Percentiles rank a stretch among this genome's conserved stretches.
phyloP scores from a whole-genome alignment of 2,797 vertebrate species.

The Sciurus carolinensis region DNA sequence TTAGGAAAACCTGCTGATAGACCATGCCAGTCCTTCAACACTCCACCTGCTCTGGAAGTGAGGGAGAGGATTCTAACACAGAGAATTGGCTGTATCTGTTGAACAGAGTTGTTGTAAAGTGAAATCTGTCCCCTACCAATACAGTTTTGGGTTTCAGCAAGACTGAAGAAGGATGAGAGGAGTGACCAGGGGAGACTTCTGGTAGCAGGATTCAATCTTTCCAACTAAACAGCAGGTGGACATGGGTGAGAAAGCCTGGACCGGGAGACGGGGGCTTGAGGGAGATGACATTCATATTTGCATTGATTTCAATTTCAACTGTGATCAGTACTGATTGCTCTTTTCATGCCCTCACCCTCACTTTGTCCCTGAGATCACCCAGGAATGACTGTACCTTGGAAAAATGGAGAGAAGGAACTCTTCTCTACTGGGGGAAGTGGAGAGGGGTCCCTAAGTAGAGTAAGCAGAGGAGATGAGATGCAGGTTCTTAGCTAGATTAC shows the following conservation, averaged over 20 bases:
- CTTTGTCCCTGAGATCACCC: neutral
- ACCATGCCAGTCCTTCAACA: fast-evolving
- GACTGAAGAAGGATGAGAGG: neutral
- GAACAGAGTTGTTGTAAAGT: neutral
- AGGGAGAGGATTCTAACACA: neutral
- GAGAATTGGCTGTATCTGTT: neutral
- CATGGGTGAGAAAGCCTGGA: neutral
- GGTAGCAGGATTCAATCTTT: neutral
- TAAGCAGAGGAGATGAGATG: neutral
- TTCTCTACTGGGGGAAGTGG: neutral
- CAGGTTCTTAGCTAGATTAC: neutral
- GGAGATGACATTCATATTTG: fast-evolving
- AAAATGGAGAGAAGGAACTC: neutral
- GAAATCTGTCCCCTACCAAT: neutral
- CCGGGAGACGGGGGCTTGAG: neutral
- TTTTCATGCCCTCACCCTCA: neutral
- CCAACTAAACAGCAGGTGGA: neutral
- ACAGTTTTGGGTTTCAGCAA: neutral
- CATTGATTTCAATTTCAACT: neutral
- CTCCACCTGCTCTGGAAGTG: neutral
- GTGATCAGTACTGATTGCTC: no score
- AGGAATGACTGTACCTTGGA: neutral
- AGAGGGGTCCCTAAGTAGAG: neutral
- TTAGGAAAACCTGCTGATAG: neutral
- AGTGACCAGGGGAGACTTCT: neutral